Percentiles rank a stretch among this genome's conserved stretches.
These are phyloP conservation scores for Erpornis zantholeuca DNA, from an alignment of 2,113 vertebrate species.

Conservation along the genomic window DNA sequence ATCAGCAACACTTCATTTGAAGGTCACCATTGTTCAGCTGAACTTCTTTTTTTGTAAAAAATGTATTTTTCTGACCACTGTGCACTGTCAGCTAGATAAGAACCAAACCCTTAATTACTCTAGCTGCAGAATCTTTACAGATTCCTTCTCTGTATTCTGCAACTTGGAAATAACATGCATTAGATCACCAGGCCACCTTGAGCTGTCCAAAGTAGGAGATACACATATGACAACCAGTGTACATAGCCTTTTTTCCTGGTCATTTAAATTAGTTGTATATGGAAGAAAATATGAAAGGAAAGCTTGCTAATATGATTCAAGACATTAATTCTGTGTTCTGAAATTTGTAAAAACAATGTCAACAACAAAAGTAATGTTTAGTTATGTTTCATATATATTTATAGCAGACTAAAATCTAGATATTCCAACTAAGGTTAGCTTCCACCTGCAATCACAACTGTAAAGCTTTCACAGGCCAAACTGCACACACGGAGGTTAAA, in stretches of 20 bases:
- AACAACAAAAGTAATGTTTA: background rate
- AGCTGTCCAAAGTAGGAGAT: background rate
- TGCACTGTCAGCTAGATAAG: background rate
- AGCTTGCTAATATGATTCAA: background rate
- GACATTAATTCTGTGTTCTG: background rate
- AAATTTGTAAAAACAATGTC: background rate
- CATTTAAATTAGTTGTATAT: background rate
- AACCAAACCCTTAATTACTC: background rate
- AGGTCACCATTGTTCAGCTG: background rate
- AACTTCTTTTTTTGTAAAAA: background rate
- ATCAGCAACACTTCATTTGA: background rate
- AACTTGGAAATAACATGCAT: background rate
- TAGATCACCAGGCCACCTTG: background rate
- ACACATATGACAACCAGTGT: background rate
- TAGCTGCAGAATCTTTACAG: background rate
- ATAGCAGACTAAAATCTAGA: background rate
- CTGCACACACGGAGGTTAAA: rapidly evolving
- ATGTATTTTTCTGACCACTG: background rate
- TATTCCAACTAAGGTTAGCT: background rate
- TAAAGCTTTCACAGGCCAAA: background rate
- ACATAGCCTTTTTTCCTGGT: background rate
- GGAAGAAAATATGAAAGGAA: background rate
- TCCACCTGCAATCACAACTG: background rate
- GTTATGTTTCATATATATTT: background rate
- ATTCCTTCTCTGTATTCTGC: background rate